Percentiles rank a stretch among this genome's conserved stretches.
Conservation (phyloP, 2,113 vertebrate species). For the Albula glossodonta region DNA sequence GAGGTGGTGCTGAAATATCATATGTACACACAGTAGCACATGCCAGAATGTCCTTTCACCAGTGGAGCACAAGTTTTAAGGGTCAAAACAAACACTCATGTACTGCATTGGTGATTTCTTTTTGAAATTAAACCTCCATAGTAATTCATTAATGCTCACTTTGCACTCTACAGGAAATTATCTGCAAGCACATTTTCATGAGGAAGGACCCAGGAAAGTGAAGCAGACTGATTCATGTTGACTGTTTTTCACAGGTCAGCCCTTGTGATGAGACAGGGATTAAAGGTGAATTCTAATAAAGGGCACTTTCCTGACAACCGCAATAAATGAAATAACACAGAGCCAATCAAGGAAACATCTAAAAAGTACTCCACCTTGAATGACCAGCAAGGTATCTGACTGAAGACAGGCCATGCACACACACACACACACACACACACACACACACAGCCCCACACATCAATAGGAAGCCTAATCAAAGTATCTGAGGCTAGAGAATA, state of each 20-base stretch:
- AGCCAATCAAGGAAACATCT: background rate
- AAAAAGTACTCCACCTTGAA: background rate
- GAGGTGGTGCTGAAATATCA: constrained; percentile 35
- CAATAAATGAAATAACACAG: background rate
- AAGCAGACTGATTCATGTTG: constrained; percentile 38
- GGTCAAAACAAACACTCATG: constrained; percentile 29
- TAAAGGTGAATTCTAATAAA: too few species aligned
- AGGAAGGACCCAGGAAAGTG: constrained; percentile 41
- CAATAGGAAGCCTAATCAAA: constrained; percentile 30
- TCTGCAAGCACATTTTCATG: constrained; percentile 43
- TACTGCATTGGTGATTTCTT: background rate
- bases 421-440: background rate
- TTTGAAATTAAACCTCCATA: constrained; percentile 29
- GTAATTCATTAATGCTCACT: constrained; percentile 43
- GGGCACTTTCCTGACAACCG: background rate
- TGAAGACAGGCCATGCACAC: background rate
- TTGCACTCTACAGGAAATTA: constrained; percentile 32
- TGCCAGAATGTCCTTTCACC: constrained; percentile 4
- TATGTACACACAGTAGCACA: constrained; percentile 30
- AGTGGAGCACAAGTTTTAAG: background rate
- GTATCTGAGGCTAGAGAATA: constrained; percentile 15
- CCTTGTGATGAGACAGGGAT: background rate
- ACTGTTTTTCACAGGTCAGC: constrained; percentile 20
- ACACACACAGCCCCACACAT: background rate
- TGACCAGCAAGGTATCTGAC: background rate